phyloP scores from a whole-genome alignment of 1,140 invertebrate genomes.

The Kradibia gibbosae region DNA sequence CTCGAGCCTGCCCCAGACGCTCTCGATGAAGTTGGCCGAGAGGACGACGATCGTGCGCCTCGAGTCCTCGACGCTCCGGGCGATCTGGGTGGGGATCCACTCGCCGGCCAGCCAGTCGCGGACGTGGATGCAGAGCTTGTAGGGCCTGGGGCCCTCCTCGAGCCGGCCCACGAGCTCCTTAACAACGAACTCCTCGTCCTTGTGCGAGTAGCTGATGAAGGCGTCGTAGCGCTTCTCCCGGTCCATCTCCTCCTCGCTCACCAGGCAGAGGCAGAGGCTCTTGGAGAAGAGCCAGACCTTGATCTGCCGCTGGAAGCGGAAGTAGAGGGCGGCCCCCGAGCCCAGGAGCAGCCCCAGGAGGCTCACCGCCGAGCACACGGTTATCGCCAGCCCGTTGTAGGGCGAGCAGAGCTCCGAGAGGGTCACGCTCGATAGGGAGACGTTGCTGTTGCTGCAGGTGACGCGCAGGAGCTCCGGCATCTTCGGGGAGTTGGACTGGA shows the following conservation, averaged over 20 bases:
- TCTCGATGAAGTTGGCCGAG: conserved; percentile 83
- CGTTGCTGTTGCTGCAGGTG: conserved; percentile 63
- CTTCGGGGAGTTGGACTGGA: conserved; percentile 66
- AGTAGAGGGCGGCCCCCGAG: conserved; percentile 73
- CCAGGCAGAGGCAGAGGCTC: conserved; percentile 75
- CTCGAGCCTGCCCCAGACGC: conserved; percentile 86
- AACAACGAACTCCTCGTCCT: conserved; percentile 81
- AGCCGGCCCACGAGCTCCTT: conserved; percentile 77
- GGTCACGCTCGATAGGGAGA: conserved; percentile 60
- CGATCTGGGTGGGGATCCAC: conserved; percentile 83
- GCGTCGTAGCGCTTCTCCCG: conserved; percentile 84
- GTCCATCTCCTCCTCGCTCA: conserved; percentile 79
- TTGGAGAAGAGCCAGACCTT: conserved; percentile 79
- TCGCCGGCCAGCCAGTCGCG: conserved; percentile 84
- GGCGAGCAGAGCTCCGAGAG: conserved; percentile 67
- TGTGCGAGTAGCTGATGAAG: conserved; percentile 86
- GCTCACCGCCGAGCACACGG: conserved; percentile 65
- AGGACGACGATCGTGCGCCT: conserved; percentile 84
- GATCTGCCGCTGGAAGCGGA: conserved; percentile 75
- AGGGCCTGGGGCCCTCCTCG: conserved; percentile 73
- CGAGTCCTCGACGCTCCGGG: conserved; percentile 81
- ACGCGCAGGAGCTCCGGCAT: conserved; percentile 63
- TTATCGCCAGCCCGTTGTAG: conserved; percentile 60
- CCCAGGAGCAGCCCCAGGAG: conserved; percentile 70
- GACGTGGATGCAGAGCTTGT: conserved; percentile 81